Base-by-base conservation (phyloP, 1,140 invertebrate genomes). In the Colletes gigas region DNA sequence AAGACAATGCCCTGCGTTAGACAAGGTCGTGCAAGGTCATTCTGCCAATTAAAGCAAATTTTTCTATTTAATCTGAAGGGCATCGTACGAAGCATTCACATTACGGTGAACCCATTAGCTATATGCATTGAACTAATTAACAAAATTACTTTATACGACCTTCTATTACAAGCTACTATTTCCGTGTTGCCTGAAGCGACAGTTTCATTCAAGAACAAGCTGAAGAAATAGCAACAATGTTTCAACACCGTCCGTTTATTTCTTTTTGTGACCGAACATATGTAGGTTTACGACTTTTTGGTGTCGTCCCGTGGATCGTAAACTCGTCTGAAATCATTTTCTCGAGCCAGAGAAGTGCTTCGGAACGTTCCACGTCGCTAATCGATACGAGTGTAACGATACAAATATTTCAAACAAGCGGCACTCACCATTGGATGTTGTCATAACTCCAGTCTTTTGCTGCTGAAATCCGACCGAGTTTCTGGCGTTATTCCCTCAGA, bases 381-480 rank as follows among this genome's bases (percentile, higher is more conserved):
- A 50, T 50, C 10, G 50, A 50, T 12, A 50, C 50, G 50, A 12
- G 7, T 12, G 50, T 12, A 50, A 3, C 10, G 50, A 50, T 50
- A 50, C 44, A 12, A 50, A 3, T 9, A 50, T 50, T 50, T 12
- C 15, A 57, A 59, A 59, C n/a, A 65, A 5, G 5, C 19, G 5
- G n/a, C 1, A 72, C 77, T 79, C 52, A 79, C 77, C 77, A 79
- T 79, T 55, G 19, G 70, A 65, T 73, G 77, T 79, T 79, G 69
- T 79, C 77, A 79, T 79, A 79, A 79, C 77, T 73, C 73, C 12
- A 52, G 44, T 6, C 17, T 63, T 62, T 72, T 21, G 17, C 0
- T 60, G 14, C 17, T 30, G 7, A 55, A 39, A 21, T 41, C 4
- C 17, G 3, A 39, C 14, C 47, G 54, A 63, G 50, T 65, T 9